These are phyloP conservation scores for Meloidogyne hapla DNA, from an alignment of 1,140 invertebrate species.

Conservation along the genomic window DNA sequence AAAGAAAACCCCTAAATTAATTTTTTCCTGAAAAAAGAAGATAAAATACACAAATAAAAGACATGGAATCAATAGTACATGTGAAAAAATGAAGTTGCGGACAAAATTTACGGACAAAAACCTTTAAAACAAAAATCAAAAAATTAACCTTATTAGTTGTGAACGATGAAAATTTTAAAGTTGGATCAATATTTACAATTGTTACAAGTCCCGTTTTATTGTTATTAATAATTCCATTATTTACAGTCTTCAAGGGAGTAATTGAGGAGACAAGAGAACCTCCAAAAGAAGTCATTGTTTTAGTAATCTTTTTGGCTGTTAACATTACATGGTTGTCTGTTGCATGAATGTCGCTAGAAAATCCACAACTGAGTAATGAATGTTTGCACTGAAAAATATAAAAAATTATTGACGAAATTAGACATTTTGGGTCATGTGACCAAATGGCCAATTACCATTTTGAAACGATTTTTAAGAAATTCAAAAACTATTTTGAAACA, in stretches of 20 bases:
- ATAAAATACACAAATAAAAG: no score
- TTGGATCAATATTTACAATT: conserved; percentile 3
- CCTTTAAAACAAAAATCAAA: no score
- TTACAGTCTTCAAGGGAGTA: conserved; percentile 20
- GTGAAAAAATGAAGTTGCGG: no score
- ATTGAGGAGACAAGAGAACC: conserved; percentile 77
- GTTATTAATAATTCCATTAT: not conserved
- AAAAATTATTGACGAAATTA: not conserved
- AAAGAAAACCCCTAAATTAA: no score
- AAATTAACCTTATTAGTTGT: not conserved
- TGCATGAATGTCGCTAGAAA: not conserved
- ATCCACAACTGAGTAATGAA: not conserved
- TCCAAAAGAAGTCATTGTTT: conserved; percentile 75
- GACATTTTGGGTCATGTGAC: no score
- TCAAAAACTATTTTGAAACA: not conserved
- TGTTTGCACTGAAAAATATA: not conserved
- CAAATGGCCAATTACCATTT: not conserved
- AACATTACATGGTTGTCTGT: not conserved
- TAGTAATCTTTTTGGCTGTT: conserved; percentile 57
- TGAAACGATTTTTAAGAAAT: not conserved
- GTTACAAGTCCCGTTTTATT: not conserved
- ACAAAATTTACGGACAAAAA: no score
- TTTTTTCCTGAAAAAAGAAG: no score
- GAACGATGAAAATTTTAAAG: not conserved
- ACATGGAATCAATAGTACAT: no score